Percentiles rank a stretch among this genome's conserved stretches.
Evolutionary conservation across 2,797 vertebrate genomes (phyloP).

Genomic region (Heterohyrax brucei): DNA sequence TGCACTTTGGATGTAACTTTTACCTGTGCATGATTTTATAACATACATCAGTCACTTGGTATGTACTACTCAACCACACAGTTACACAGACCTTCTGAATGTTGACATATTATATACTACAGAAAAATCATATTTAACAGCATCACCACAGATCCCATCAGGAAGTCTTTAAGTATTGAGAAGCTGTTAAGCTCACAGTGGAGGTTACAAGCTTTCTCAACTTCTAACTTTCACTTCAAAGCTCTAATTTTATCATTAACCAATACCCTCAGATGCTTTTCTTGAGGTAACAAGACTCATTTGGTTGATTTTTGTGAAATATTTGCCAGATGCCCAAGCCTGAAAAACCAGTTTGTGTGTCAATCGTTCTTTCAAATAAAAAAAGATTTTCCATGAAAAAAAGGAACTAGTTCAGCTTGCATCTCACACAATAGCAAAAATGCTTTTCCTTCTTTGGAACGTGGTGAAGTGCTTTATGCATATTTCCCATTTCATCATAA

Average conservation of each 20-base stretch:
- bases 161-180: constrained; percentile 18
- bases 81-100: constrained; percentile 31
- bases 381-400: constrained; percentile 9
- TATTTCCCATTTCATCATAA: background rate
- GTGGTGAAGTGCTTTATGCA: background rate
- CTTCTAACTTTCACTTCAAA: background rate
- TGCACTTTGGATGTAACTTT: constrained; percentile 25
- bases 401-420: background rate
- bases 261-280: background rate
- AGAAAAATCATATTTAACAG: constrained; percentile 2
- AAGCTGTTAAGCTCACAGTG: background rate
- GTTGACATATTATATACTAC: background rate
- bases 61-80: background rate
- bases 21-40: constrained; percentile 24
- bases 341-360: constrained; percentile 29
- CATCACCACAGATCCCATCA: background rate
- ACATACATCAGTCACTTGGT: background rate
- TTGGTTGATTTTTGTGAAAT: constrained; percentile 30
- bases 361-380: background rate
- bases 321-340: background rate
- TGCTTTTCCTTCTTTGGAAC: constrained; percentile 6
- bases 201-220: constrained; percentile 35
- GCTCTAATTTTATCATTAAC: background rate
- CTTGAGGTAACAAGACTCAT: background rate
- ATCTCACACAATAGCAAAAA: background rate